Conservation (phyloP, 2,797 vertebrate genomes). For the Setipinna tenuifilis region DNA sequence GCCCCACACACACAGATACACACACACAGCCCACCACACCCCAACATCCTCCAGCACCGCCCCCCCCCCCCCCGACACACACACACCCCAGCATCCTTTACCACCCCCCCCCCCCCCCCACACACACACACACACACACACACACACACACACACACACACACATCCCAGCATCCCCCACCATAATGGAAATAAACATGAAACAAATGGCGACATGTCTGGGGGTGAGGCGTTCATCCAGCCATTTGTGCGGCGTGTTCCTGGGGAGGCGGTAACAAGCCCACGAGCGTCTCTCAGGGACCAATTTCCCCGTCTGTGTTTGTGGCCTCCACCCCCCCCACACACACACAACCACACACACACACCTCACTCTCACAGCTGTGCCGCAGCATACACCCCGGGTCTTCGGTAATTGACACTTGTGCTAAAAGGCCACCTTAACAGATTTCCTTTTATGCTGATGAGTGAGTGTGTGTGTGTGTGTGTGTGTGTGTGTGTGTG, state of each 20-base stretch:
- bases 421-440: slow-evolving; percentile 53
- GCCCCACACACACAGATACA: no score
- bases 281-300: slow-evolving; percentile 59
- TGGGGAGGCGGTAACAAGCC: slow-evolving; percentile 50
- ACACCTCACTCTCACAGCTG: slow-evolving; percentile 55
- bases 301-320: slow-evolving; percentile 62
- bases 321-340: slow-evolving; percentile 42
- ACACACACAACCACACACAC: no score
- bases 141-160: no score
- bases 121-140: no score
- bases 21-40: no score
- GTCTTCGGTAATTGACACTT: slow-evolving; percentile 57
- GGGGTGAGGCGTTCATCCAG: slow-evolving; percentile 47
- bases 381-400: slow-evolving; percentile 13
- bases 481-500: no score
- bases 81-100: no score
- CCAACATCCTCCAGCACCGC: no score
- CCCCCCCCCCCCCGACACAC: no score
- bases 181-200: slow-evolving; percentile 53
- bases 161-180: neutral
- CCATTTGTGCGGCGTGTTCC: slow-evolving; percentile 48
- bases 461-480: no score
- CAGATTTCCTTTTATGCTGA: neutral
- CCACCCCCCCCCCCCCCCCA: no score
- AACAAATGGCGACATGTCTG: slow-evolving; percentile 53